Base-by-base conservation (phyloP, 2,797 vertebrate genomes). In the Knipowitschia caucasica region DNA sequence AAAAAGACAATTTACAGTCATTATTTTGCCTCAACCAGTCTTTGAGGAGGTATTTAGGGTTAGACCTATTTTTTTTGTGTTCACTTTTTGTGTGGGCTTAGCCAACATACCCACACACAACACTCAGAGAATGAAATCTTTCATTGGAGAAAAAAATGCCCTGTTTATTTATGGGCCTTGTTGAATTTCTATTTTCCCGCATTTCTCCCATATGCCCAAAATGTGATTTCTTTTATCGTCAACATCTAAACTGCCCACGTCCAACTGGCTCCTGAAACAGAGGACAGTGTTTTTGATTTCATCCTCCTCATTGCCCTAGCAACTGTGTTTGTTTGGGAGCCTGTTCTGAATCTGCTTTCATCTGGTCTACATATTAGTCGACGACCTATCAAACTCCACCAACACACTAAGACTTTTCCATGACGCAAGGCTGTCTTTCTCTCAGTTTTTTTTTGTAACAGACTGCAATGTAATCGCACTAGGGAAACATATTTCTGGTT, bases 221-320 rank as follows among this genome's bases (percentile, higher is more conserved):
- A 25, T 25, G 30, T 45, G 34, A 30, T 45, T 65, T 50, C 40
- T 67, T 39, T 39, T 56, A 73, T 57, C 6, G 36, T 70, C 56
- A 75, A 61, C 27, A 55, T 70, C 40, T 69, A 50, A 35, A 21
- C 46, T 42, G 23, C 29, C 15, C 35, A 18, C 47, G 44, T 69
- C 64, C 64, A 73, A 50, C 53, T 77, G 67, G 72, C 75, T 67
- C 31, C 42, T 23, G 50, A 38, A 33, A 42, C 3, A 38, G 30
- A 50, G 62, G 70, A 69, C 63, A 54, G 81, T 75, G 58, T 71
- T 5, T 23, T 51, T 62, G 58, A 71, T 80, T 81, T 68, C 69
- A 64, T 49, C 26, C 57, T 30, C 14, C 50, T 53, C 21, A 14
- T 71, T 68, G 69, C 73, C 73, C 31, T 77, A 78, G 81, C 66